Evolutionary conservation across 1,140 invertebrate genomes (phyloP), one percentile per base, ranked within the genome.

Genomic region (Aleiodes sp.): DNA sequence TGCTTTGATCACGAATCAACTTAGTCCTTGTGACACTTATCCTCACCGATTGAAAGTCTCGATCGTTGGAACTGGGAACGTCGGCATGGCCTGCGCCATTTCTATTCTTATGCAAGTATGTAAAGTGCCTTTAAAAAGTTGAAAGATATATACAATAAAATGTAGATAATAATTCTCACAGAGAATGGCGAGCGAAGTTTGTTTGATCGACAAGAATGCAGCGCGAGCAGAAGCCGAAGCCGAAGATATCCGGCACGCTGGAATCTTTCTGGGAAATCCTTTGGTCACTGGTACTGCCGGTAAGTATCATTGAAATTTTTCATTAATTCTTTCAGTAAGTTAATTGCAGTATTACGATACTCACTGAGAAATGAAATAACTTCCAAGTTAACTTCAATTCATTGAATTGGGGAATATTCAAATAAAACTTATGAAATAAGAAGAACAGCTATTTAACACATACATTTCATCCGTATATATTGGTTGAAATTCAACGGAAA

Each of bases 151-250:
- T 14, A 57, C 16, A 66, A 52, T 31, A 9, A 66, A 19, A 33
- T 16, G 26, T n/a, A 29, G 6, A 29, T 16, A 33, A 65, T 35
- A 52, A 65, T 52, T 60, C 57, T 4, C 21, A 63, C 46, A 79
- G 81, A 80, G 76, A 63, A 78, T 81, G 61, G 78, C 79, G 14
- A 77, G 78, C 70, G 78, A 82, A 69, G 73, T 82, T 43, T 82
- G 79, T 71, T 70, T 82, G 73, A 78, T 83, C 70, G 82, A 82
- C 74, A 77, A 74, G 74, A 74, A 82, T 59, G 65, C 62, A 56
- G 65, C 76, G 41, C 80, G 76, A 73, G 75, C 78, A 71, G 72
- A 75, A 14, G 80, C 80, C 57, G 80, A 83, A 41, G 79, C 77
- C 33, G 80, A 82, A 65, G 79, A 83, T 67, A 78, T 83, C 66